These are phyloP conservation scores for Calephelis nemesis DNA, from an alignment of 1,140 invertebrate species.

Conservation along the genomic window DNA sequence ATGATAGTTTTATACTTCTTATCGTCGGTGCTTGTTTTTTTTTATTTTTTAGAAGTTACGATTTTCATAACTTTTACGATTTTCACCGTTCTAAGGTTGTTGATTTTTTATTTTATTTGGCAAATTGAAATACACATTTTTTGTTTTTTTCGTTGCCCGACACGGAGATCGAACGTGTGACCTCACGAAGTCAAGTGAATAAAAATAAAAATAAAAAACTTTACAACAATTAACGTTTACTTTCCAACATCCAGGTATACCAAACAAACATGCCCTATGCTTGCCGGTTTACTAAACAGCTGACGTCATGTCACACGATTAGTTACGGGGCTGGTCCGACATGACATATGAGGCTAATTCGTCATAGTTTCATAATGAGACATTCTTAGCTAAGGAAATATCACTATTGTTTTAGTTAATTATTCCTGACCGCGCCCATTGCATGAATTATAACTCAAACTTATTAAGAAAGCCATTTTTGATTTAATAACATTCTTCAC, in stretches of 20 bases:
- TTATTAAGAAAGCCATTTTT: conserved; percentile 23
- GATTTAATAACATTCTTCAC: neutral
- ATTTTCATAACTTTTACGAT: too few species aligned
- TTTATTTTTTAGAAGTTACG: too few species aligned
- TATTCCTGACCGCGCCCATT: conserved; percentile 37
- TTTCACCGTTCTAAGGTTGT: too few species aligned
- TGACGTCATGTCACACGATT: conserved; percentile 35
- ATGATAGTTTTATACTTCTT: too few species aligned
- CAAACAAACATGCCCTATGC: conserved; percentile 21
- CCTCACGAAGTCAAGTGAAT: too few species aligned
- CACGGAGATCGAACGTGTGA: too few species aligned
- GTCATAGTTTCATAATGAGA: conserved; percentile 39
- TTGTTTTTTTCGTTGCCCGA: too few species aligned
- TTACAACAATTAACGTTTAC: neutral
- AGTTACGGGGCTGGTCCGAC: conserved; percentile 41
- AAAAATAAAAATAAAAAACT: neutral
- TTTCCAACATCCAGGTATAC: too few species aligned
- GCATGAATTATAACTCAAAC: conserved; percentile 41
- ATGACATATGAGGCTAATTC: conserved; percentile 55
- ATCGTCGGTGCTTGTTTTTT: too few species aligned
- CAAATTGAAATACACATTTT: too few species aligned
- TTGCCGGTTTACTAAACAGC: conserved; percentile 6
- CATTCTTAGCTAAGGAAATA: conserved; percentile 14
- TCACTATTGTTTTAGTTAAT: conserved; percentile 51
- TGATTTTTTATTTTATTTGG: too few species aligned